Evolutionary conservation across 92 coral and sea anemone genomes (phyloP).

Genomic region (Porites evermanni): DNA sequence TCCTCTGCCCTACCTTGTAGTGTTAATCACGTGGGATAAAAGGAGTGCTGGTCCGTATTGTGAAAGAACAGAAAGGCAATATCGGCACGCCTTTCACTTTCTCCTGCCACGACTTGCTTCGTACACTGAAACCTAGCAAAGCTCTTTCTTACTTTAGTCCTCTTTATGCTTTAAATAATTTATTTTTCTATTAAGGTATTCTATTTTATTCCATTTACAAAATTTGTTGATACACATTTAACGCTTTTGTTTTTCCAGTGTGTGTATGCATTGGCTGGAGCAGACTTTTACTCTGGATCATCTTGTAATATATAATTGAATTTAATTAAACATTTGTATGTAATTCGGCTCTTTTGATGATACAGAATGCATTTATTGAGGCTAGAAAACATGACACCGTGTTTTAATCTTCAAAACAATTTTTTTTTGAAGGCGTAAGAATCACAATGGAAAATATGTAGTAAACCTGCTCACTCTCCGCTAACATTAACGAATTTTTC

Average conservation of each 20-base stretch:
- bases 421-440: conserved; percentile 8
- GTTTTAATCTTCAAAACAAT: conserved; percentile 19
- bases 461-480: background rate
- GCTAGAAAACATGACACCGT: conserved; percentile 25
- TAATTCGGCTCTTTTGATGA: conserved; percentile 37
- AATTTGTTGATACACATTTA: background rate
- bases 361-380: conserved; percentile 9
- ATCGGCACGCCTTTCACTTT: too few species aligned
- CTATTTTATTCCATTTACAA: background rate
- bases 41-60: too few species aligned
- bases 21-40: too few species aligned
- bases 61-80: too few species aligned
- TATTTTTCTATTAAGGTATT: background rate
- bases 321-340: conserved; percentile 14
- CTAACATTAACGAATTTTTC: conserved; percentile 23
- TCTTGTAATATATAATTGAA: background rate
- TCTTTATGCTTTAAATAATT: background rate
- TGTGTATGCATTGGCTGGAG: too few species aligned
- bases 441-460: background rate
- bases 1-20: too few species aligned
- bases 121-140: too few species aligned
- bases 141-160: too few species aligned
- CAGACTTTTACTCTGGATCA: background rate
- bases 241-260: background rate
- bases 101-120: too few species aligned